Evolutionary conservation across 2,797 vertebrate species (phyloP).

Genomic region (Toxotes lorentzi): DNA sequence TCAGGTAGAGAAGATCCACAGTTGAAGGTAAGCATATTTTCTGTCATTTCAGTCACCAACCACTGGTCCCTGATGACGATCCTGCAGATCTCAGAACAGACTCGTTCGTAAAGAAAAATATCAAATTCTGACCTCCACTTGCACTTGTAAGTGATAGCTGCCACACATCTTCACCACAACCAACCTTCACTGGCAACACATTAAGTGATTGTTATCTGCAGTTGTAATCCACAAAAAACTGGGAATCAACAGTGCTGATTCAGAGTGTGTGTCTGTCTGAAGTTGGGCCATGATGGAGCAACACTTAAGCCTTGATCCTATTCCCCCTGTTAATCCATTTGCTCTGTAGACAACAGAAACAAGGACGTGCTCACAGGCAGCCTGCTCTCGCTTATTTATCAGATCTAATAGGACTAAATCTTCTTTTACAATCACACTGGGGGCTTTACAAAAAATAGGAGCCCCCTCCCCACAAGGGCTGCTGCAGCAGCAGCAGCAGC

Average conservation of each 20-base stretch:
- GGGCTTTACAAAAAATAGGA: slow-evolving; percentile 66
- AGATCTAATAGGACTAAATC: slow-evolving; percentile 83
- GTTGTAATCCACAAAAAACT: slow-evolving; percentile 43
- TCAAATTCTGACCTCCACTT: slow-evolving; percentile 6
- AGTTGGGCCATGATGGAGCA: slow-evolving; percentile 52
- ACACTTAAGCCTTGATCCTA: slow-evolving; percentile 61
- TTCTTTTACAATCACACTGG: slow-evolving; percentile 79
- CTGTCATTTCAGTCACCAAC: slow-evolving; percentile 30
- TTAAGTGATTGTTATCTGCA: slow-evolving; percentile 34
- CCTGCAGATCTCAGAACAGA: slow-evolving; percentile 26
- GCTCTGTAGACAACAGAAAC: slow-evolving; percentile 78
- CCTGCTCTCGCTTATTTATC: slow-evolving; percentile 72
- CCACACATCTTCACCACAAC: slow-evolving; percentile 13
- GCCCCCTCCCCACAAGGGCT: slow-evolving; percentile 58
- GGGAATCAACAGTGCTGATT: slow-evolving; percentile 17
- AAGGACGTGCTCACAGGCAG: slow-evolving; percentile 68
- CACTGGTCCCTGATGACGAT: background rate
- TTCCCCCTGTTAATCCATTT: slow-evolving; percentile 74
- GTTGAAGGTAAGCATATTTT: slow-evolving; percentile 54
- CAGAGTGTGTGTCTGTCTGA: slow-evolving; percentile 27
- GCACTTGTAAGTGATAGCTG: slow-evolving; percentile 5
- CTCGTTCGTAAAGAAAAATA: slow-evolving; percentile 8
- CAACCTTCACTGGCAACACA: slow-evolving; percentile 10
- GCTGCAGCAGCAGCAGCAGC: slow-evolving; percentile 51
- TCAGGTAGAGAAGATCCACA: slow-evolving; percentile 22